Evolutionary conservation across 2,797 vertebrate species (phyloP).

Genomic region (Ctenopoma kingsleyae): DNA sequence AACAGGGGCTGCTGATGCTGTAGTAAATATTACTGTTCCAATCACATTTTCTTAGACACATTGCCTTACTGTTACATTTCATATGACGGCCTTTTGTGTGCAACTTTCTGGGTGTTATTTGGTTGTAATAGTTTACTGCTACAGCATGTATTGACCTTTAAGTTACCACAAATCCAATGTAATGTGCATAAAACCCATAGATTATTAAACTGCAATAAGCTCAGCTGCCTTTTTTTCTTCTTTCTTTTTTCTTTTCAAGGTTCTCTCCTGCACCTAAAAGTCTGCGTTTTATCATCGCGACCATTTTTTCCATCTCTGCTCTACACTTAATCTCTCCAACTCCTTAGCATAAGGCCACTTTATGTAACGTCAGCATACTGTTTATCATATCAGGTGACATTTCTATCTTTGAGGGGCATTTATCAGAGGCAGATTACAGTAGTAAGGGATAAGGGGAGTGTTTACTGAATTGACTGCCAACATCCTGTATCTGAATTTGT

Average conservation of each 20-base stretch:
- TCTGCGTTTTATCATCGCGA: conserved; percentile 58
- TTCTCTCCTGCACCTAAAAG: conserved; percentile 42
- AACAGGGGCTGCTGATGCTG: conserved; percentile 16
- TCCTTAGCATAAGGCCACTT: conserved; percentile 82
- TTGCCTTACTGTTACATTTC: conserved; percentile 11
- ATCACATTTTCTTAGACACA: conserved; percentile 8
- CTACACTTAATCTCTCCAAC: conserved; percentile 77
- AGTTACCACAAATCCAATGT: conserved; percentile 6
- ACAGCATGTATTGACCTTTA: conserved; percentile 23
- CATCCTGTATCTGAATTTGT: conserved; percentile 73
- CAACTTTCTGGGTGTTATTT: conserved; percentile 1
- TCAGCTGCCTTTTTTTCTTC: conserved; percentile 5
- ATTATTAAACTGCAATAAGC: conserved; percentile 27
- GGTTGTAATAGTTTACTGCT: conserved; percentile 26
- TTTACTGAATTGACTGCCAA: conserved; percentile 87
- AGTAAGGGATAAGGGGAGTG: conserved; percentile 83
- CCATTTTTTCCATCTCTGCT: conserved; percentile 69
- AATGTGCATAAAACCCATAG: conserved; percentile 12
- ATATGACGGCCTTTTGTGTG: conserved; percentile 11
- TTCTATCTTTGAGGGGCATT: conserved; percentile 86
- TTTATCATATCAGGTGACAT: conserved; percentile 87
- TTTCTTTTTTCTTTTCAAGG: conserved; percentile 29
- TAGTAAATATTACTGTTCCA: conserved; percentile 15
- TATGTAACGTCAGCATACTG: conserved; percentile 79
- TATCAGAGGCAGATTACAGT: conserved; percentile 86